These are phyloP conservation scores for Penaeus monodon DNA, from an alignment of 2,888 invertebrate genomes.

Conservation along the genomic window DNA sequence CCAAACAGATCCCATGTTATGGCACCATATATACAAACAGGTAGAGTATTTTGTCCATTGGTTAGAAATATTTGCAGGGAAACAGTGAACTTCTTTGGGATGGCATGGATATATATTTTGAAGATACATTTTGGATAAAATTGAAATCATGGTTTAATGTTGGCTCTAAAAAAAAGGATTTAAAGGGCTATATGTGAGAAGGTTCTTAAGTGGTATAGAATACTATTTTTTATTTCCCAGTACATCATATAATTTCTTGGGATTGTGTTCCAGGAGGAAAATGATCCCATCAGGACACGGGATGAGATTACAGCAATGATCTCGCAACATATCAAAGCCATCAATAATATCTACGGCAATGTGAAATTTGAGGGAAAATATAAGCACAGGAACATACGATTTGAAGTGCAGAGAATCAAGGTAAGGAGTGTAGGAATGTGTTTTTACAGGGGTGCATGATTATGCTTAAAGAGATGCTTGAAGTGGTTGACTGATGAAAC, in stretches of 20 bases:
- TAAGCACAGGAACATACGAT: slow-evolving; percentile 90
- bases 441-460: neutral
- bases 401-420: slow-evolving; percentile 93
- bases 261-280: slow-evolving; percentile 66
- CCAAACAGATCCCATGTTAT: slow-evolving; percentile 98
- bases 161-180: too few relatives aligned
- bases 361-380: slow-evolving; percentile 89
- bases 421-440: slow-evolving; percentile 70
- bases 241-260: neutral
- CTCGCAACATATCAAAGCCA: slow-evolving; percentile 98
- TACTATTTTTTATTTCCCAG: too few relatives aligned
- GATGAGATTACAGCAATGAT: slow-evolving; percentile 98
- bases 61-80: too few relatives aligned
- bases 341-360: slow-evolving; percentile 95
- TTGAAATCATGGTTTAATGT: too few relatives aligned
- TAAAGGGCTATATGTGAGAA: too few relatives aligned
- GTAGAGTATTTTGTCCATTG: slow-evolving; percentile 13
- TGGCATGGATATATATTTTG: too few relatives aligned
- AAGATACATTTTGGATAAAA: too few relatives aligned
- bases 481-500: neutral
- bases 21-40: slow-evolving; percentile 86
- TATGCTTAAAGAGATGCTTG: neutral
- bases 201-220: too few relatives aligned
- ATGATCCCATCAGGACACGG: slow-evolving; percentile 83
- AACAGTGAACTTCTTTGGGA: too few relatives aligned